Base-by-base conservation (phyloP, 64 coral and sea anemone genomes). In the Dendrophyllia cribrosa region DNA sequence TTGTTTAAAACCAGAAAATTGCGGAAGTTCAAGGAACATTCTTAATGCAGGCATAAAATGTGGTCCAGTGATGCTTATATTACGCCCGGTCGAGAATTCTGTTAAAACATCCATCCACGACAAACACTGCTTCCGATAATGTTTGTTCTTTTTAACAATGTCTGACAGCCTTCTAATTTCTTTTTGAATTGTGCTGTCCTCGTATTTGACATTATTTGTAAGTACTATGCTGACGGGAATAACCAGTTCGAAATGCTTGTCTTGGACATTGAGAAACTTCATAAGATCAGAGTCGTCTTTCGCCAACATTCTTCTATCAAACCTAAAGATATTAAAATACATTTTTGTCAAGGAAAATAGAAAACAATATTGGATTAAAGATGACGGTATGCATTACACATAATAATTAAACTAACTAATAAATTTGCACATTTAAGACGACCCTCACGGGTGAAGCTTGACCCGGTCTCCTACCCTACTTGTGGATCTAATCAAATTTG, bases 41-140 rank as follows among this genome's bases (percentile, higher is more conserved):
- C 59, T 87, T 52, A 95, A 65, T 16, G 94, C 71, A 23, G 61
- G 72, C 74, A 91, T 79, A 44, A 95, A 95, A 13, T 87, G 2
- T 50, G 67, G 26, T 6, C 94, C 94, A 67, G 59, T 74, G 6
- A 78, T 79, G 61, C 75, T 95, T 20, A 88, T 55, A 47, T 56
- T 45, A 7, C 5, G 50, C 12, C 15, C 19, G 11, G 47, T 62
- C 1, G 94, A 72, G 55, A 90, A 95, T 48, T 49, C 16, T 4
- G n/a, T 77, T 25, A 86, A 83, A 22, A 65, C 52, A 5, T 90
- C 72, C 80, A 95, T 86, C 93, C 93, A 95, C 6, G 93, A 95
- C 14, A 90, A 44, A 11, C 49, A 76, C 15, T 51, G 67, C 34
- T 78, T 81, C 43, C 59, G 60, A 72, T 91, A 95, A 43, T 86